These are phyloP conservation scores for Achroia grisella DNA, from an alignment of 1,140 invertebrate genomes.

Conservation along the genomic window DNA sequence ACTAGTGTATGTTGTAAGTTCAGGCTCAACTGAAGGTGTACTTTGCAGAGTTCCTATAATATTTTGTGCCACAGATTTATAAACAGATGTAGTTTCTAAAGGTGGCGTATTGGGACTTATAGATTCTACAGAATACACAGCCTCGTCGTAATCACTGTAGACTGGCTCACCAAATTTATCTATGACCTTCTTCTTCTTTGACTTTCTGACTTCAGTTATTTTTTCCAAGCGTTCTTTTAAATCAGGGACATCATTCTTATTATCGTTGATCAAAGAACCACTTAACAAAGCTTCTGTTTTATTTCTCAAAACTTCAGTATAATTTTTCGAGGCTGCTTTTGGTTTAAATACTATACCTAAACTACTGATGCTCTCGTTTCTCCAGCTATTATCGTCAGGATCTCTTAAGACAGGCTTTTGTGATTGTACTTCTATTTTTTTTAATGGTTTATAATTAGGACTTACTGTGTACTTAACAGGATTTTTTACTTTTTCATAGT, in stretches of 20 bases:
- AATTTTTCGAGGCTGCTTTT: slow-evolving; percentile 59
- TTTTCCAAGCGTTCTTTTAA: slow-evolving; percentile 53
- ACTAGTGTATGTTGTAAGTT: neutral
- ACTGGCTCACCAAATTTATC: slow-evolving; percentile 42
- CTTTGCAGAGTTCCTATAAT: neutral
- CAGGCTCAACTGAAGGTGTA: neutral
- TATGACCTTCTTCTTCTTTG: slow-evolving; percentile 46
- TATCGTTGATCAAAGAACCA: slow-evolving; percentile 35
- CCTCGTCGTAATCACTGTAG: slow-evolving; percentile 56
- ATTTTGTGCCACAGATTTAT: neutral
- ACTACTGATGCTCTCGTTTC: slow-evolving; percentile 62
- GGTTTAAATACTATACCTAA: slow-evolving; percentile 65
- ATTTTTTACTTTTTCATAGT: slow-evolving; percentile 30
- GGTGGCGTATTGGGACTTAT: slow-evolving; percentile 11
- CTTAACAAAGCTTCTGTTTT: slow-evolving; percentile 56
- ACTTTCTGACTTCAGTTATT: slow-evolving; percentile 55
- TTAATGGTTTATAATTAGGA: slow-evolving; percentile 55
- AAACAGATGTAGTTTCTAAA: slow-evolving; percentile 3
- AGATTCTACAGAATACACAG: slow-evolving; percentile 30
- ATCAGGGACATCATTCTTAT: slow-evolving; percentile 43
- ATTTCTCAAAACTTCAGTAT: slow-evolving; percentile 60
- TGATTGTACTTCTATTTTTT: slow-evolving; percentile 55
- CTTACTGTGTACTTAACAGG: slow-evolving; percentile 38
- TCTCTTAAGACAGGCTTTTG: slow-evolving; percentile 49
- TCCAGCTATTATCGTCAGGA: slow-evolving; percentile 64